Base-by-base conservation (phyloP, 2,888 invertebrate genomes). In the Aphrophora alni region DNA sequence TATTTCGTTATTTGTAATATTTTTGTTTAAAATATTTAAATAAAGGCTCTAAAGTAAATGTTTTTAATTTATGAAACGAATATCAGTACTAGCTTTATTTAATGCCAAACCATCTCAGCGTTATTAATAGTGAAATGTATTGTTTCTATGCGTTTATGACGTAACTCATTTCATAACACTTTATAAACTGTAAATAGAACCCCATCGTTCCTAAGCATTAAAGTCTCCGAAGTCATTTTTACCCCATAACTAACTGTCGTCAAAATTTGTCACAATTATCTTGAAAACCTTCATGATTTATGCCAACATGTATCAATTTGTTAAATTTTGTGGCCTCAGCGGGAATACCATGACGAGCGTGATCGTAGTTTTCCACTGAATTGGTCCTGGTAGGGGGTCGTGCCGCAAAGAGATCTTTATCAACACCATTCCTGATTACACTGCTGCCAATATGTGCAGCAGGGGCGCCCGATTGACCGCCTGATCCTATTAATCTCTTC, bases 361-460 rank as follows among this genome's bases (percentile, higher is more conserved):
- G 44, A 44, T 44, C 44, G 8, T 12, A 17, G 44, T 44, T 44
- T 44, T 12, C 44, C 44, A 44, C 44, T 44, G 44, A 44, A 44
- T 44, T 17, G 44, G 10, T 14, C 21, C 14, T 59, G 59, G 59
- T 59, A 59, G 59, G 59, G 59, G 59, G 59, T 59, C 59, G 21
- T 21, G 59, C 59, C 59, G 59, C 59, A 59, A 59, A 59, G 59
- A 59, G 59, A 59, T 59, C 59, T 59, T 59, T 59, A 59, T 59
- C 59, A 59, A 59, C 59, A 59, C 59, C 59, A 59, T 59, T 59
- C 21, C 59, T 59, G 59, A 59, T 59, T 59, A 14, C 59, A 59
- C n/a, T 59, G 59, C 59, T 59, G 59, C 59, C 59, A 14, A 59
- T 59, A 59, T 59, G 59, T 59, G 59, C 59, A 59, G 59, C 59